Evolutionary conservation across 2,797 vertebrate species (phyloP).

Genomic region (Gambelia wislizenii): DNA sequence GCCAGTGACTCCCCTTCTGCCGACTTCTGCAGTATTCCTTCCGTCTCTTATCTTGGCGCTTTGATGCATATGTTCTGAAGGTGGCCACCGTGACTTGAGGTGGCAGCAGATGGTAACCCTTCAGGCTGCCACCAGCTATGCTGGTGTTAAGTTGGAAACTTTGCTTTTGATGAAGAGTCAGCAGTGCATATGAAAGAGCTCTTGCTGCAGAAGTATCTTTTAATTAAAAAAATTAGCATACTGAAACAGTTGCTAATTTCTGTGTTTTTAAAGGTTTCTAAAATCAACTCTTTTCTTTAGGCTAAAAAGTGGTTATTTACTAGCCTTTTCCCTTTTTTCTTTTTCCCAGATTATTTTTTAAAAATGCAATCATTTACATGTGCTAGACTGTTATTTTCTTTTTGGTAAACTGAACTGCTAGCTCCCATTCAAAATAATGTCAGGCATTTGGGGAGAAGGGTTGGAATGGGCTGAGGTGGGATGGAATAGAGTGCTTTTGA

Average conservation of each 20-base stretch:
- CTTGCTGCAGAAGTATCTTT: constrained; percentile 84
- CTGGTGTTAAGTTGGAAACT: constrained; percentile 92
- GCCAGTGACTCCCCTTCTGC: constrained; percentile 76
- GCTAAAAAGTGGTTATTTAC: constrained; percentile 70
- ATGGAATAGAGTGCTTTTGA: background rate
- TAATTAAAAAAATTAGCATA: constrained; percentile 89
- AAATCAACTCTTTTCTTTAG: constrained; percentile 79
- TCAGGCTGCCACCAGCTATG: constrained; percentile 92
- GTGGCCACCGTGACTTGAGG: constrained; percentile 88
- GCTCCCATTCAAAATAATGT: constrained; percentile 64
- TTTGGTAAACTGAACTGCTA: constrained; percentile 60
- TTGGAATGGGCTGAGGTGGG: background rate
- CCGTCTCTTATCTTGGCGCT: constrained; percentile 82
- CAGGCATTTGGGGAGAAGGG: background rate
- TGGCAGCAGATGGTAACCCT: constrained; percentile 97
- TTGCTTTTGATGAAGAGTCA: constrained; percentile 92
- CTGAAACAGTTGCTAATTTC: constrained; percentile 80
- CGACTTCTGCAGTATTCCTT: constrained; percentile 80
- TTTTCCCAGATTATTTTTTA: constrained; percentile 38
- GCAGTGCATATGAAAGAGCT: constrained; percentile 95
- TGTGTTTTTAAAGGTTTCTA: constrained; percentile 74
- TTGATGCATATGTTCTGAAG: constrained; percentile 98
- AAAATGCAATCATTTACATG: constrained; percentile 64
- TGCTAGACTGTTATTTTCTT: constrained; percentile 40
- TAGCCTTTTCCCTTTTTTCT: background rate